A percentile compares a stretch with the other conserved stretches of the same genome.
These are phyloP conservation scores for Lepidocolaptes lacrymiger DNA, from an alignment of 2,797 vertebrate genomes.

Conservation along the genomic window DNA sequence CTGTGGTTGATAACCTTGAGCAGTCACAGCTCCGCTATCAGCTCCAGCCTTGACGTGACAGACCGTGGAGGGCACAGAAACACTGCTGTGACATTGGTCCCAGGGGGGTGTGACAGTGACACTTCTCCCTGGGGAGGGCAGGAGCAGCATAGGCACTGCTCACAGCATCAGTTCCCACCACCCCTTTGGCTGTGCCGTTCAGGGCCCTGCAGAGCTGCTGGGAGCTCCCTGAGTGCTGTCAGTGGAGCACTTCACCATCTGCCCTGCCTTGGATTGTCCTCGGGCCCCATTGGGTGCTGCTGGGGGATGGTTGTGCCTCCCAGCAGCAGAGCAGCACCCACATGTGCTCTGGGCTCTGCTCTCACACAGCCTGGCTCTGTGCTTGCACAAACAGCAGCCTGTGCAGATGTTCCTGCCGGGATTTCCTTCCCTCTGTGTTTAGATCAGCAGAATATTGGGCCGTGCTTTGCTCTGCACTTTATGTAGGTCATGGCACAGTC, in stretches of 20 bases:
- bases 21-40: not conserved
- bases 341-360: not conserved
- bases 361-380: not conserved
- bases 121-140: not conserved
- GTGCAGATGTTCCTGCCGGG: not conserved
- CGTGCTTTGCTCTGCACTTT: not conserved
- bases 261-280: not conserved
- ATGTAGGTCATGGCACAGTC: rapidly evolving
- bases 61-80: not conserved
- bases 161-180: constrained; percentile 9
- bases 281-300: not conserved
- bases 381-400: rapidly evolving
- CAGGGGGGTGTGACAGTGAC: not conserved
- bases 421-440: not conserved
- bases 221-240: not conserved
- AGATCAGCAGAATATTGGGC: not conserved
- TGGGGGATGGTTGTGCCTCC: not conserved
- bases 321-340: not conserved
- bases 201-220: constrained; percentile 5
- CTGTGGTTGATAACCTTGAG: not conserved
- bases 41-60: not conserved
- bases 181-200: not conserved
- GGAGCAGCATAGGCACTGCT: constrained; percentile 4
- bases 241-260: constrained; percentile 4
- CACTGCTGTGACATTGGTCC: not conserved